phyloP scores from a whole-genome alignment of 2,888 invertebrate species.

The Ophion ellenae region DNA sequence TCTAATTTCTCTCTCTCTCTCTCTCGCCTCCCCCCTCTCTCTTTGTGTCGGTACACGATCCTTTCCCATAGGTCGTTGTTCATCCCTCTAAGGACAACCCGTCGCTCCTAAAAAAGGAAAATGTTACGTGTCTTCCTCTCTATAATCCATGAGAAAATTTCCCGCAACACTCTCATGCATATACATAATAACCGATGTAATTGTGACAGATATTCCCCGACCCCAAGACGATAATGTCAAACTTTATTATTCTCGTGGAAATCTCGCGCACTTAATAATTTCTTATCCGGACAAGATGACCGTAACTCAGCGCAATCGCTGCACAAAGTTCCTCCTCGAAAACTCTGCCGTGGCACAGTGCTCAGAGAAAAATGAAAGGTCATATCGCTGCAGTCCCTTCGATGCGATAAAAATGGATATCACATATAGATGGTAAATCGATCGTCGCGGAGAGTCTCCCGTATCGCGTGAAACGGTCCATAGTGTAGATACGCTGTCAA shows the following conservation, averaged over 20 bases:
- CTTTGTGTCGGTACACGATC: background rate
- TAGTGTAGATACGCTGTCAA: constrained; percentile 22
- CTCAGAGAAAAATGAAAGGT: background rate
- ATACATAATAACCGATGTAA: too few relatives aligned
- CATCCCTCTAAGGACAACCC: background rate
- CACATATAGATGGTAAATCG: constrained; percentile 20
- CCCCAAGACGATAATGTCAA: background rate
- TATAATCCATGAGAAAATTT: too few relatives aligned
- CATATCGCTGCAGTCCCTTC: background rate
- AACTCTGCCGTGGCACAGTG: too few relatives aligned
- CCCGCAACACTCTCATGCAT: too few relatives aligned
- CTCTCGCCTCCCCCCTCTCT: too few relatives aligned
- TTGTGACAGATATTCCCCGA: too few relatives aligned
- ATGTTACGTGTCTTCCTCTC: background rate
- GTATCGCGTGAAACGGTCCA: constrained; percentile 14
- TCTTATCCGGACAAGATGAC: background rate
- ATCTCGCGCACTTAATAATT: background rate
- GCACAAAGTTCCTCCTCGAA: background rate
- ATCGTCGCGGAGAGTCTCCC: constrained; percentile 7
- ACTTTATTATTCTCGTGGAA: background rate
- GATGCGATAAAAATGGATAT: background rate
- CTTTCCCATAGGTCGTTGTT: background rate
- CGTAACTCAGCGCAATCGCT: background rate
- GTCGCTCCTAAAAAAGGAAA: background rate
- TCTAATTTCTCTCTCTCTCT: constrained; percentile 65